Evolutionary conservation across 1,140 invertebrate species (phyloP).

Genomic region (Drosophila nigrodunni): DNA sequence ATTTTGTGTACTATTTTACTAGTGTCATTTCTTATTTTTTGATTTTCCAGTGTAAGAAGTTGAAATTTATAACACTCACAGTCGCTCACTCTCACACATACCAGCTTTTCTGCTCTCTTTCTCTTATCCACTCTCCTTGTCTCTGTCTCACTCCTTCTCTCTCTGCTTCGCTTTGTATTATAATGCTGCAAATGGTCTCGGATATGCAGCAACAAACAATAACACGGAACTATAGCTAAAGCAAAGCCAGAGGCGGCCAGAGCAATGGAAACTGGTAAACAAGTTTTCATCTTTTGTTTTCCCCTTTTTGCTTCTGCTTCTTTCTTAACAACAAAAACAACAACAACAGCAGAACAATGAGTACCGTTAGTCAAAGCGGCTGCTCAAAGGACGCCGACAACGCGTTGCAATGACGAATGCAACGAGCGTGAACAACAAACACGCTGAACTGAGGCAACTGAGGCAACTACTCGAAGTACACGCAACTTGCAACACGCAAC

Average conservation of each 20-base stretch:
- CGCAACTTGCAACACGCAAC: slow-evolving; percentile 2
- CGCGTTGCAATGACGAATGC: slow-evolving; percentile 53
- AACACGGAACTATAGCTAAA: slow-evolving; percentile 36
- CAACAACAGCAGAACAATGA: slow-evolving; percentile 20
- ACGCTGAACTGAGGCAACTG: slow-evolving; percentile 29
- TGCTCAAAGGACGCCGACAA: slow-evolving; percentile 70
- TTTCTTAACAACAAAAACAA: slow-evolving; percentile 17
- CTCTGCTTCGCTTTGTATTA: not conserved
- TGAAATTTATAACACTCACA: not conserved
- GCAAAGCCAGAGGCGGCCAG: slow-evolving; percentile 51
- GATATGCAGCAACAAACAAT: slow-evolving; percentile 68
- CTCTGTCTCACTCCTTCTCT: not conserved
- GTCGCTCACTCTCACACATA: not conserved
- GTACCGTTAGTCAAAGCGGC: slow-evolving; percentile 54
- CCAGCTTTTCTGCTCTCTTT: not conserved
- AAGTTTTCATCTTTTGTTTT: slow-evolving; percentile 58
- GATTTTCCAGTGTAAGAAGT: not conserved
- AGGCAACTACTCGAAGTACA: slow-evolving; percentile 46
- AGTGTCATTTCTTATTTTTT: too few species aligned
- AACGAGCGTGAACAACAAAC: slow-evolving; percentile 47
- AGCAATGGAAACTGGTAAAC: slow-evolving; percentile 65
- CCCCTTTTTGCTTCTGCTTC: not conserved
- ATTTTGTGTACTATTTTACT: too few species aligned
- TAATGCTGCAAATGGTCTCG: slow-evolving; percentile 48
- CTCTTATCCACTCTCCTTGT: too few species aligned